Evolutionary conservation across 2,797 vertebrate species (phyloP).

Genomic region (Adelosebastes latens): DNA sequence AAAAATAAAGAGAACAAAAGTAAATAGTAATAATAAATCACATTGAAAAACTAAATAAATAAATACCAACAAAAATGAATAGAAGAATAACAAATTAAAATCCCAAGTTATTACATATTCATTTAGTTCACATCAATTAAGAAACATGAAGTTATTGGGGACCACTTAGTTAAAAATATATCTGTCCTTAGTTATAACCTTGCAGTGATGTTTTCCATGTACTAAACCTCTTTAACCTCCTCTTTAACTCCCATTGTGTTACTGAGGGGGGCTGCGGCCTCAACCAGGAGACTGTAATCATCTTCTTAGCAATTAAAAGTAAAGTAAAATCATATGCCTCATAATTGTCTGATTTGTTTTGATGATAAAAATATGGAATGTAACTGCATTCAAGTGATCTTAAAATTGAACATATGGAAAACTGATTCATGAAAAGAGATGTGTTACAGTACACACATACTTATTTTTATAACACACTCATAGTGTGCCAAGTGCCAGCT

Average conservation of each 20-base stretch:
- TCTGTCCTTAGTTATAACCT: too few species aligned
- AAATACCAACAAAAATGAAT: too few species aligned
- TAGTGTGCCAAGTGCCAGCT: constrained; percentile 5
- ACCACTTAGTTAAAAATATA: too few species aligned
- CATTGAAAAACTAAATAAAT: accelerated
- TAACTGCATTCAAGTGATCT: background rate
- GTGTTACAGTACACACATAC: background rate
- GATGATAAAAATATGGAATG: background rate
- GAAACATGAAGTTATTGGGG: too few species aligned
- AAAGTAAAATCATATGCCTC: too few species aligned
- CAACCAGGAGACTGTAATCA: too few species aligned
- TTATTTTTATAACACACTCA: constrained; percentile 12
- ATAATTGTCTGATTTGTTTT: background rate
- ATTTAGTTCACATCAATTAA: too few species aligned
- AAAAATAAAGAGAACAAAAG: accelerated
- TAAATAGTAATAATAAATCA: background rate
- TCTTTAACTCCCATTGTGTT: accelerated
- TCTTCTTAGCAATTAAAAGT: too few species aligned
- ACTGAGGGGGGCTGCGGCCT: accelerated
- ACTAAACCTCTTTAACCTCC: too few species aligned
- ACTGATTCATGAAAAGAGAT: background rate
- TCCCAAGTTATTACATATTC: too few species aligned
- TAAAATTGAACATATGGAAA: background rate
- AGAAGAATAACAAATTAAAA: accelerated
- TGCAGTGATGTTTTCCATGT: too few species aligned